These are phyloP conservation scores for Acropternis orthonyx DNA, from an alignment of 2,797 vertebrate species.

Conservation along the genomic window DNA sequence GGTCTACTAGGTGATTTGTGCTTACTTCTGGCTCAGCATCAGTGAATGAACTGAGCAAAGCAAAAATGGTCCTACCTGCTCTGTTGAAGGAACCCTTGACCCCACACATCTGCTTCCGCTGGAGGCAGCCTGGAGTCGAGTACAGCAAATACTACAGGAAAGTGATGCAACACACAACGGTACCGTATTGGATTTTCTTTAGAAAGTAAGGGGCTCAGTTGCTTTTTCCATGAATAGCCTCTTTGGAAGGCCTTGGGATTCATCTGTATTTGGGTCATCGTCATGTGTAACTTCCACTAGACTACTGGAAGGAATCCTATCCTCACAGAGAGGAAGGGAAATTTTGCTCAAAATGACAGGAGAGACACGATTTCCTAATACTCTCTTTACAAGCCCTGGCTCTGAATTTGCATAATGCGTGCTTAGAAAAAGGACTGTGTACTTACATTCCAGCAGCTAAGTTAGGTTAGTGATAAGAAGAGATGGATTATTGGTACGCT, in stretches of 20 bases:
- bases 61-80: neutral
- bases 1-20: neutral
- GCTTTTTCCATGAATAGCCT: neutral
- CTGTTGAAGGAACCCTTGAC: neutral
- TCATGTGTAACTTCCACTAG: neutral
- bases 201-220: neutral
- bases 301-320: neutral
- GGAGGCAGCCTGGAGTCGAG: neutral
- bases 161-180: neutral
- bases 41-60: neutral
- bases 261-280: neutral
- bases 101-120: neutral
- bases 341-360: neutral
- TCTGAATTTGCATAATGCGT: neutral
- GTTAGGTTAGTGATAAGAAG: neutral
- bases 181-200: neutral
- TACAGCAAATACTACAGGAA: neutral
- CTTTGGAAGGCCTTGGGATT: neutral
- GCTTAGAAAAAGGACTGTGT: neutral
- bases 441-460: neutral
- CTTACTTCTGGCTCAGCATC: neutral
- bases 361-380: neutral
- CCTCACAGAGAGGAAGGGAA: neutral
- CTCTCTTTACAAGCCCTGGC: neutral
- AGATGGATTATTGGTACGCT: neutral